Evolutionary conservation across 2,113 vertebrate species (phyloP), one percentile per base, ranked within the genome.

Genomic region (Muscicapa adusta): DNA sequence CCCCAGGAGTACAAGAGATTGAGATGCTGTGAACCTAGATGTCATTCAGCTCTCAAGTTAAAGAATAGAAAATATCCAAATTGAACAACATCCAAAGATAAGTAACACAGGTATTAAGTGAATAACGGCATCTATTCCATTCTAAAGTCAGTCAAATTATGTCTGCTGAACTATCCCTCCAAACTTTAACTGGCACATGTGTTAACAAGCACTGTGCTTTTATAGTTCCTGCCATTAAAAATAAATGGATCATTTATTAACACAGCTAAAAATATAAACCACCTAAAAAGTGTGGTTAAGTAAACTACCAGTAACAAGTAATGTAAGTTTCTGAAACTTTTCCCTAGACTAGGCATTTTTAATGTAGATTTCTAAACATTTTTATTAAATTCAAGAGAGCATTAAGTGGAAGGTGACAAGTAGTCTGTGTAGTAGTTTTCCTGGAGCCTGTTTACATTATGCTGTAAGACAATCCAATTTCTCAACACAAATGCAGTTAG

Each of bases 211-310:
- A 77, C 43, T 20, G 20, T 31, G 63, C 29, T 92, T 94, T 92
- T 77, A 94, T 22, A 88, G 68, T 75, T 96, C 82, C 66, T 74
- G 73, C 28, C 79, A 92, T 81, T 84, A 97, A 94, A 93, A 91
- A 79, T 19, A 82, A 87, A 90, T 14, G 15, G 8, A 67, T 67
- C 8, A 63, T 76, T 89, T 94, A 87, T 74, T 93, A 93, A 61
- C 70, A 62, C 12, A 67, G 50, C 34, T 78, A 85, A 77, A 91
- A 90, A 61, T 40, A 78, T 12, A 54, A 89, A 65, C 50, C 7
- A 40, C 51, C 50, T 75, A 42, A 67, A 60, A 93, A 42, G 29
- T 5, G 15, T 29, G 23, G 42, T 75, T 84, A 65, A 71, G 38
- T 56, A 79, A 94, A 94, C 14, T 7, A 74, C 4, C 1, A 2